Percentiles rank a stretch among this genome's conserved stretches.
These are phyloP conservation scores for Menidia menidia DNA, from an alignment of 2,797 vertebrate genomes.

Conservation along the genomic window DNA sequence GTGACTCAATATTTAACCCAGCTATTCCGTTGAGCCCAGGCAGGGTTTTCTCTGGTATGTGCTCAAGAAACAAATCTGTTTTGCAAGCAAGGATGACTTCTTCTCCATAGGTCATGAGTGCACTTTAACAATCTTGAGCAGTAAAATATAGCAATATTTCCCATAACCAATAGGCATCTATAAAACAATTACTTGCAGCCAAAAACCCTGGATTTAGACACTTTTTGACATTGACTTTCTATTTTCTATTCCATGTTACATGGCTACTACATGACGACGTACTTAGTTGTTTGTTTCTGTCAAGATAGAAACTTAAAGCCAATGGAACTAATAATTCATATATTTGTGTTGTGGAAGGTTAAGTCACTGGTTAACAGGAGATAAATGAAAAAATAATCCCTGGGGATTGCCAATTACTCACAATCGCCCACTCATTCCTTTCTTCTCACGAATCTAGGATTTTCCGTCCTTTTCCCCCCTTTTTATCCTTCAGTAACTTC, in stretches of 20 bases:
- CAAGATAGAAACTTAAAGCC: too few relatives aligned
- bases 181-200: background rate
- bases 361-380: constrained; percentile 39
- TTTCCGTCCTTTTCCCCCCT: constrained; percentile 20
- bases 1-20: constrained; percentile 66
- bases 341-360: too few relatives aligned
- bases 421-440: constrained; percentile 21
- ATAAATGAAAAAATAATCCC: constrained; percentile 45
- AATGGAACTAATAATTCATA: too few relatives aligned
- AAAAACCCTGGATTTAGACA: background rate
- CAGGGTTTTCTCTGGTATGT: constrained; percentile 45
- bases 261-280: background rate
- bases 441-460: constrained; percentile 59
- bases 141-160: too few relatives aligned
- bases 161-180: too few relatives aligned
- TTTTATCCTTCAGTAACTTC: constrained; percentile 2
- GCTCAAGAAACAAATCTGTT: constrained; percentile 38
- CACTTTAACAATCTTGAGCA: too few relatives aligned
- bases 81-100: constrained; percentile 52
- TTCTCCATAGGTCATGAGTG: constrained; percentile 6
- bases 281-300: too few relatives aligned
- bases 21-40: constrained; percentile 59
- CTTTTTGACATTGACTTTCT: background rate
- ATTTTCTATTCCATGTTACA: background rate
- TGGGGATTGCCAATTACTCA: constrained; percentile 62